Conservation (phyloP, 2,888 invertebrate genomes). For the Anthophora plumipes region DNA sequence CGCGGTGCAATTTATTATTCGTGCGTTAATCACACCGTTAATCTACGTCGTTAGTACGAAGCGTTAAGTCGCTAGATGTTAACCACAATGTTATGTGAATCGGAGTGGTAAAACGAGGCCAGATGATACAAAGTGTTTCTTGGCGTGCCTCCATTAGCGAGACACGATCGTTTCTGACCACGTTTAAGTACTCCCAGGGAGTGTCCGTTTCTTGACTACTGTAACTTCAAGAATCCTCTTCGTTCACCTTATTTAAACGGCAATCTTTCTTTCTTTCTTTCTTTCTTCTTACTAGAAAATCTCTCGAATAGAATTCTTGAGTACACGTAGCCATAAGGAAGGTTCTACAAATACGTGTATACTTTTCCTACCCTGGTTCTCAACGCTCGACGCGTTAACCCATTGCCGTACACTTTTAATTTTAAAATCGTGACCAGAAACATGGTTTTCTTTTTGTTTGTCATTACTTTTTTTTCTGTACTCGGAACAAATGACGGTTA, state of each 20-base stretch:
- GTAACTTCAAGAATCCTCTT: slow-evolving; percentile 18
- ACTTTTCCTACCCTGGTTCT: slow-evolving; percentile 28
- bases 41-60: slow-evolving; percentile 58
- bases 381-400: too few relatives aligned
- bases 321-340: background rate
- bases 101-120: slow-evolving; percentile 48
- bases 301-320: slow-evolving; percentile 7
- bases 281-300: too few relatives aligned
- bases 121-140: slow-evolving; percentile 24
- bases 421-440: too few relatives aligned
- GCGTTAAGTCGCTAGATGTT: slow-evolving; percentile 56
- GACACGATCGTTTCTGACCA: slow-evolving; percentile 41
- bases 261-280: too few relatives aligned
- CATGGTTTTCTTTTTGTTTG: too few relatives aligned
- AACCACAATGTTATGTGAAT: slow-evolving; percentile 53
- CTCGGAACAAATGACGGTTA: too few relatives aligned
- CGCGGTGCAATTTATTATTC: slow-evolving; percentile 24
- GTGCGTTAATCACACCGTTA: slow-evolving; percentile 65
- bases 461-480: too few relatives aligned
- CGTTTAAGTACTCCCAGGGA: background rate
- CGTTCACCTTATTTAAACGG: background rate
- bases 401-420: too few relatives aligned
- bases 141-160: slow-evolving; percentile 55
- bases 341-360: background rate
- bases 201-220: background rate